Percentiles rank a stretch among this genome's conserved stretches.
phyloP scores from a whole-genome alignment of 2,888 invertebrate genomes.

The Pachymerium ferrugineum region DNA sequence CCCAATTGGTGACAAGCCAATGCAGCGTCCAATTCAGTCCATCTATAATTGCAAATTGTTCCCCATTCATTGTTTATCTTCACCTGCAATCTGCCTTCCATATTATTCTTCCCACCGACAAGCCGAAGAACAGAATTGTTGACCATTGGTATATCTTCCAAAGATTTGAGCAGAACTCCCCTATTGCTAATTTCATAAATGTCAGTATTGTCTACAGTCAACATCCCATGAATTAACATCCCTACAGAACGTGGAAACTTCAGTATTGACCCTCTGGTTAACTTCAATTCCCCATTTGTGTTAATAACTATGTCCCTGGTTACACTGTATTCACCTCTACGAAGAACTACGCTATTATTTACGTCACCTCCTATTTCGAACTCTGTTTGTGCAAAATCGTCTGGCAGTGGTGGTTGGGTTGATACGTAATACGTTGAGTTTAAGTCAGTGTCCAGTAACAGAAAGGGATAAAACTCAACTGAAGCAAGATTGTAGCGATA shows the following conservation, averaged over 20 bases:
- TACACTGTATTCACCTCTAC: conserved; percentile 75
- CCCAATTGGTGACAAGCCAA: conserved; percentile 93
- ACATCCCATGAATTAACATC: conserved; percentile 89
- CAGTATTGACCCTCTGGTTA: conserved; percentile 82
- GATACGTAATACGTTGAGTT: background rate
- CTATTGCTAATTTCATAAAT: conserved; percentile 42
- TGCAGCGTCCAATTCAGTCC: conserved; percentile 86
- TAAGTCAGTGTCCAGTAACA: conserved; percentile 45
- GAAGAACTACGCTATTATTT: conserved; percentile 64
- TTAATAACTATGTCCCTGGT: conserved; percentile 88
- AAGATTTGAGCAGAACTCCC: conserved; percentile 40
- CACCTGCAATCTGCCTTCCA: conserved; percentile 83
- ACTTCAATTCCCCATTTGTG: conserved; percentile 82
- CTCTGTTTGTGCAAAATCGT: background rate
- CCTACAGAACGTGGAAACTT: conserved; percentile 77
- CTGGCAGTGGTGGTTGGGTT: background rate
- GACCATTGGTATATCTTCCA: conserved; percentile 47
- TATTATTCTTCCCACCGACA: conserved; percentile 69
- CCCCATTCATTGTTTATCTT: conserved; percentile 86
- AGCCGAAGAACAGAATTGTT: conserved; percentile 69
- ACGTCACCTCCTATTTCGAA: conserved; percentile 78
- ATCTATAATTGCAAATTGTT: conserved; percentile 93
- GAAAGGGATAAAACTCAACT: conserved; percentile 83
- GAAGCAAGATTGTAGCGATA: conserved; percentile 92
- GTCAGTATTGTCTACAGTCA: no score